Evolutionary conservation across 1,140 invertebrate genomes (phyloP).

Genomic region (Ephestia elutella): DNA sequence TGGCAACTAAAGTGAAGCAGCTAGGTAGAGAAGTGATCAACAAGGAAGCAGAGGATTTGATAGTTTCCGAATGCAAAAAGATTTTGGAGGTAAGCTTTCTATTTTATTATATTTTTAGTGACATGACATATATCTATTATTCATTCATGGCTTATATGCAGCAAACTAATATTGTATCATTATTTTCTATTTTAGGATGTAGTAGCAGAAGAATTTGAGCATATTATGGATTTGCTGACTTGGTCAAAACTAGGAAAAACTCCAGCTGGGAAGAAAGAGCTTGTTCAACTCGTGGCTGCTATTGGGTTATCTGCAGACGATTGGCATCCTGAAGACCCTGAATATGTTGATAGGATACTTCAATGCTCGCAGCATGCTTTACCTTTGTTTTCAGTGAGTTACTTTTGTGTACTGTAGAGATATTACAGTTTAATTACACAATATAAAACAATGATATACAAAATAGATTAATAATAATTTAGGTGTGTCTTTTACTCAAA

Average conservation of each 20-base stretch:
- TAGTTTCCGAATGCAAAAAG: conserved; percentile 91
- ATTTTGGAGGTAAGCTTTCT: conserved; percentile 79
- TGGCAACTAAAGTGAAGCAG: conserved; percentile 87
- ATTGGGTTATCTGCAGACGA: conserved; percentile 88
- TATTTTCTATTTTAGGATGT: conserved; percentile 79
- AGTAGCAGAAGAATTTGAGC: conserved; percentile 93
- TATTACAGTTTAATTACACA: too few relatives aligned
- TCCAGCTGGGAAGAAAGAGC: conserved; percentile 87
- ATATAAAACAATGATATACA: too few relatives aligned
- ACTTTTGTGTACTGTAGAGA: too few relatives aligned
- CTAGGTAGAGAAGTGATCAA: conserved; percentile 86
- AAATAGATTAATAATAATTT: too few relatives aligned
- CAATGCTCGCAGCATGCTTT: conserved; percentile 89
- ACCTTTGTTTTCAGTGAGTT: conserved; percentile 90
- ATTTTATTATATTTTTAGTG: background rate
- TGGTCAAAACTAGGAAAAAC: conserved; percentile 87
- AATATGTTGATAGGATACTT: conserved; percentile 85
- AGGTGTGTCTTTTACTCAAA: too few relatives aligned
- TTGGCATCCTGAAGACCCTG: conserved; percentile 83
- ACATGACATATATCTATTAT: background rate
- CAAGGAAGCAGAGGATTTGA: conserved; percentile 89
- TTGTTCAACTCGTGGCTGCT: conserved; percentile 88
- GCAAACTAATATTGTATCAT: background rate
- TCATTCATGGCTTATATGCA: too few relatives aligned
- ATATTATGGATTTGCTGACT: conserved; percentile 89